Evolutionary conservation across 1,140 invertebrate species (phyloP).

Genomic region (Riptortus pedestris): DNA sequence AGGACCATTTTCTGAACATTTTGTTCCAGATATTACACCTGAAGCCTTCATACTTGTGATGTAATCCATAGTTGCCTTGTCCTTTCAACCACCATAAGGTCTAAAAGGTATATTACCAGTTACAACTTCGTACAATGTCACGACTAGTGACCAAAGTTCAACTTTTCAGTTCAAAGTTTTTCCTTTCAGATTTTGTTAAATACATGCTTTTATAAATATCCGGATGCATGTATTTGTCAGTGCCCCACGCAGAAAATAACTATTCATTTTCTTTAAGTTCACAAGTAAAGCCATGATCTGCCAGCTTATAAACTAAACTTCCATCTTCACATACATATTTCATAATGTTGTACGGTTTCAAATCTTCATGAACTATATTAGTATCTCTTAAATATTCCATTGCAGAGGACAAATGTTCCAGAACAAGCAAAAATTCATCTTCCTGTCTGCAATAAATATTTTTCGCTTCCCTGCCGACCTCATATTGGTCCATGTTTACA

Average conservation of each 20-base stretch:
- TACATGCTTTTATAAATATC: slow-evolving; percentile 95
- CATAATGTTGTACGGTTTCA: slow-evolving; percentile 97
- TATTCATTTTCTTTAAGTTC: slow-evolving; percentile 92
- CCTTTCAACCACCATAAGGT: slow-evolving; percentile 85
- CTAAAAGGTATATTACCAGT: slow-evolving; percentile 90
- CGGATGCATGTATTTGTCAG: slow-evolving; percentile 94
- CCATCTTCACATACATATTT: slow-evolving; percentile 91
- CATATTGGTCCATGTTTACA: too few relatives aligned
- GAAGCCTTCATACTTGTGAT: slow-evolving; percentile 87
- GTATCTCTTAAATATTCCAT: slow-evolving; percentile 93
- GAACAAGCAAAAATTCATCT: slow-evolving; percentile 79
- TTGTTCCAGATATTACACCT: slow-evolving; percentile 86
- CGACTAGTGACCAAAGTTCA: slow-evolving; percentile 95
- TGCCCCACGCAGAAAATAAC: slow-evolving; percentile 92
- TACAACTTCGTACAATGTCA: slow-evolving; percentile 92
- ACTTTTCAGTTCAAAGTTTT: slow-evolving; percentile 89
- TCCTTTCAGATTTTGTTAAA: slow-evolving; percentile 72
- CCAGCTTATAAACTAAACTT: slow-evolving; percentile 85
- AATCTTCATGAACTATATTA: slow-evolving; percentile 86
- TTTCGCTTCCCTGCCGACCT: too few relatives aligned
- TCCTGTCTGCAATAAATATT: slow-evolving; percentile 89
- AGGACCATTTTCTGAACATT: slow-evolving; percentile 78
- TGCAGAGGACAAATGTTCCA: slow-evolving; percentile 81
- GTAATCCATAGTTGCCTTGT: slow-evolving; percentile 92
- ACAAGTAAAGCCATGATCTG: slow-evolving; percentile 92